Conservation (phyloP, 2,113 vertebrate genomes). For the Arvicanthis niloticus region DNA sequence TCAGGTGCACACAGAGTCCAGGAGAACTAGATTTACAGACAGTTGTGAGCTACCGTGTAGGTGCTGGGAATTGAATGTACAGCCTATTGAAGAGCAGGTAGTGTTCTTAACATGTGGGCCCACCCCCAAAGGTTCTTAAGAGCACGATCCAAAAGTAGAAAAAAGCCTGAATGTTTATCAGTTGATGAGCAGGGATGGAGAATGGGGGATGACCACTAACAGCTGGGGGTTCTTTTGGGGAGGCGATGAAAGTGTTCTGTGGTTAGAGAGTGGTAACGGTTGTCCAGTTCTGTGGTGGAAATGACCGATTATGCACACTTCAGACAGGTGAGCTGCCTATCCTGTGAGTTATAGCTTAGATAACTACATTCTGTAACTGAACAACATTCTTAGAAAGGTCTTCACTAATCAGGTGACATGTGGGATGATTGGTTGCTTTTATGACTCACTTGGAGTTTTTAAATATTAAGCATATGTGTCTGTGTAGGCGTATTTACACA, state of each 20-base stretch:
- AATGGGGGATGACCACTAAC: neutral
- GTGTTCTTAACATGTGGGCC: neutral
- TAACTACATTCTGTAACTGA: neutral
- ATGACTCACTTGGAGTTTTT: neutral
- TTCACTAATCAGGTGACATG: neutral
- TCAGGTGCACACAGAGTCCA: neutral
- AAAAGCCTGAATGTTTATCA: neutral
- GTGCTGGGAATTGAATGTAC: neutral
- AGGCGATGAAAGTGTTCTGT: neutral
- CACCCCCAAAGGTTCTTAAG: neutral
- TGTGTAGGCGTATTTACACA: neutral
- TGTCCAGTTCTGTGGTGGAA: neutral
- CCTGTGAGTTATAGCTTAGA: conserved; percentile 38
- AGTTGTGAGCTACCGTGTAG: neutral
- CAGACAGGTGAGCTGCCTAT: neutral
- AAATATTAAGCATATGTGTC: neutral
- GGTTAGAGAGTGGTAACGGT: neutral
- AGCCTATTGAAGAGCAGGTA: neutral
- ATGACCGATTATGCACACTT: neutral
- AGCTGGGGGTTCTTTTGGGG: neutral
- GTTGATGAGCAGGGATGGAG: neutral
- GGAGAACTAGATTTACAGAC: neutral
- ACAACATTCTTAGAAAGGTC: neutral
- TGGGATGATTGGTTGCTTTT: conserved; percentile 17
- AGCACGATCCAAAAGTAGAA: neutral